Evolutionary conservation across 2,888 invertebrate species (phyloP).

Genomic region (Mesorhabditis sp.): DNA sequence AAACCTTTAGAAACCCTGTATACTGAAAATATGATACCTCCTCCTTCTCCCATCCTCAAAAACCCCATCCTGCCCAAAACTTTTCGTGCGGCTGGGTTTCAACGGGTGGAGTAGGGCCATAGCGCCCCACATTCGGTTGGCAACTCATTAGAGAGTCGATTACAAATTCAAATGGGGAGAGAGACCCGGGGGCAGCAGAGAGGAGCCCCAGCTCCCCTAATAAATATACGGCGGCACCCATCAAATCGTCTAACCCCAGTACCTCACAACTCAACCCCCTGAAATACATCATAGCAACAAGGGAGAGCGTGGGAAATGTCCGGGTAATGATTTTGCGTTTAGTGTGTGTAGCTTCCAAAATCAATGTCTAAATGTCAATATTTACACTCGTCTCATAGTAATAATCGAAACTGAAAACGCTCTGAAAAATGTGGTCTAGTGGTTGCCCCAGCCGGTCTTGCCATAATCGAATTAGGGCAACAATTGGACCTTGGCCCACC

Average conservation of each 20-base stretch:
- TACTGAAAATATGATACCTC: too few species aligned
- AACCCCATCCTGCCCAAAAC: too few species aligned
- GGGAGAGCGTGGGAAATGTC: too few species aligned
- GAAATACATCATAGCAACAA: too few species aligned
- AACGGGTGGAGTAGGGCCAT: too few species aligned
- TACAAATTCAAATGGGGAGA: conserved; percentile 1
- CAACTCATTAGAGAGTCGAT: conserved; percentile 4
- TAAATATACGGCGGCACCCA: conserved; percentile 6
- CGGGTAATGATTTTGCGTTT: neutral
- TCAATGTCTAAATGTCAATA: neutral
- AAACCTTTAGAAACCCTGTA: too few species aligned
- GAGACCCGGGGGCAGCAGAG: neutral
- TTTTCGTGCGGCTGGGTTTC: too few species aligned
- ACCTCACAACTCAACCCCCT: neutral
- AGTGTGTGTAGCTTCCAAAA: neutral
- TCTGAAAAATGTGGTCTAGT: neutral
- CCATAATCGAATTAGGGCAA: neutral
- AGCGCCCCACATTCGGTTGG: neutral
- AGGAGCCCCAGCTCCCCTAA: neutral
- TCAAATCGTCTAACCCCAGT: neutral
- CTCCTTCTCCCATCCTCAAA: too few species aligned
- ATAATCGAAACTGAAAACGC: neutral
- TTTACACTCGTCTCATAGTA: too few species aligned
- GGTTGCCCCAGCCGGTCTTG: neutral
- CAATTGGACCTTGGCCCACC: neutral